Conservation (phyloP, 2,888 invertebrate species). For the Caenorhabditis becei region DNA sequence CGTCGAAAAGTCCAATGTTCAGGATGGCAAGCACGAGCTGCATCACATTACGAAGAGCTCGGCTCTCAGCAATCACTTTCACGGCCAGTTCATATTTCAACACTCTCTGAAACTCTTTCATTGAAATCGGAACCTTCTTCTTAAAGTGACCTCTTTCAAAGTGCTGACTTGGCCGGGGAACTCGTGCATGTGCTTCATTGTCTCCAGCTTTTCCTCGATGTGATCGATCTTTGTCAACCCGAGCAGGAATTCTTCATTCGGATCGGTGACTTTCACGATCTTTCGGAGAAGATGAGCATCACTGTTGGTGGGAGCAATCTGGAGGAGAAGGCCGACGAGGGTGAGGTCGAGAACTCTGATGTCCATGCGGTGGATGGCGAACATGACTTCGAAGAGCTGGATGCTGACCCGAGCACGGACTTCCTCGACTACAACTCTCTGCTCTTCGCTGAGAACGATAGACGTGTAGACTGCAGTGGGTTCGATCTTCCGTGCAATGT, state of each 20-base stretch:
- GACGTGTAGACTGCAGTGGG: slow-evolving; percentile 3
- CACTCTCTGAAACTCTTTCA: slow-evolving; percentile 45
- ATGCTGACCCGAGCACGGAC: slow-evolving; percentile 67
- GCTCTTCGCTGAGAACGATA: slow-evolving; percentile 28
- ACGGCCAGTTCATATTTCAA: slow-evolving; percentile 27
- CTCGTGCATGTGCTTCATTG: slow-evolving; percentile 73
- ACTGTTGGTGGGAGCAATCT: slow-evolving; percentile 62
- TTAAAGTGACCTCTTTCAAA: slow-evolving; percentile 14
- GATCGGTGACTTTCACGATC: slow-evolving; percentile 24
- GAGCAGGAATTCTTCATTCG: slow-evolving; percentile 57
- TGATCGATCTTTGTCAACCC: slow-evolving; percentile 75
- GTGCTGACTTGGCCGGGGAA: slow-evolving; percentile 57
- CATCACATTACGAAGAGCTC: slow-evolving; percentile 62
- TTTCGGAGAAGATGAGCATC: slow-evolving; percentile 60
- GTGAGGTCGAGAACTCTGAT: slow-evolving; percentile 41
- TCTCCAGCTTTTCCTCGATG: slow-evolving; percentile 76
- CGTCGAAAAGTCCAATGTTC: slow-evolving; percentile 59
- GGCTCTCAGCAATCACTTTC: slow-evolving; percentile 45
- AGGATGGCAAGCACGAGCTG: slow-evolving; percentile 56
- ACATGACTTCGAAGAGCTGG: slow-evolving; percentile 76
- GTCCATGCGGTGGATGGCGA: slow-evolving; percentile 74
- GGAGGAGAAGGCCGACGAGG: slow-evolving; percentile 39
- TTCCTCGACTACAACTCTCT: slow-evolving; percentile 33
- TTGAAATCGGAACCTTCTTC: background rate
- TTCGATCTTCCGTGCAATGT: slow-evolving; percentile 52